Base-by-base conservation (phyloP, 2,113 vertebrate species). In the Propithecus coquereli region DNA sequence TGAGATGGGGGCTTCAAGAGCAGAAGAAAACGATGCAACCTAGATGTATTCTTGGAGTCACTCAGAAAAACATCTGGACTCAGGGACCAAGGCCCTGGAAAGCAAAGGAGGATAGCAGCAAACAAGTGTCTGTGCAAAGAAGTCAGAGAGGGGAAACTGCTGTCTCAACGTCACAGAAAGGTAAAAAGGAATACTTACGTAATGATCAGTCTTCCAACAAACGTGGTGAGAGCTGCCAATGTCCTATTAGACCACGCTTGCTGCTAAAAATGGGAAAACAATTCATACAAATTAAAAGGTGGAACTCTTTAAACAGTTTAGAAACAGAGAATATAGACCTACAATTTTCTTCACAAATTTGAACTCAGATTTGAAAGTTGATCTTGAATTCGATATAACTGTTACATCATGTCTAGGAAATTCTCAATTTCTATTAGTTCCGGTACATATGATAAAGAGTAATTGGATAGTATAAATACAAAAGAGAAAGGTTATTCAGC, bases 121-220 rank as follows among this genome's bases (percentile, higher is more conserved):
- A 98, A 18, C 97, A 97, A 0, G 97, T 98, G 76, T 97, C 99
- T 0, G 95, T 99, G 3, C 98, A 96, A 61, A 98, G 96, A 84
- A 96, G 88, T 18, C 96, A 92, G 40, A 87, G 94, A 7, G 98
- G 91, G 1, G 98, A 97, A 2, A 66, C 99, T 0, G 84, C 97
- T n/a, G 12, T 98, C 14, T 99, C 99, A 3, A 90, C 98, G 6
- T 93, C 99, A 34, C 99, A 98, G 61, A 99, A 98, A 99, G 99
- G 99, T 99, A 97, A 98, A 95, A 1, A 0, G 12, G 40, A 73
- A 9, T 1, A 25, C 45, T 65, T 68, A 25, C 7, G 43, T n/a
- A 1, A 4, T 3, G 10, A 13, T 20, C 12, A 22, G 25, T 4
- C 84, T 54, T 5, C 14, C 30, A 16, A 2, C 54, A n/a, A 27